Base-by-base conservation (phyloP, 2,797 vertebrate species). In the Cichlasoma orientale region DNA sequence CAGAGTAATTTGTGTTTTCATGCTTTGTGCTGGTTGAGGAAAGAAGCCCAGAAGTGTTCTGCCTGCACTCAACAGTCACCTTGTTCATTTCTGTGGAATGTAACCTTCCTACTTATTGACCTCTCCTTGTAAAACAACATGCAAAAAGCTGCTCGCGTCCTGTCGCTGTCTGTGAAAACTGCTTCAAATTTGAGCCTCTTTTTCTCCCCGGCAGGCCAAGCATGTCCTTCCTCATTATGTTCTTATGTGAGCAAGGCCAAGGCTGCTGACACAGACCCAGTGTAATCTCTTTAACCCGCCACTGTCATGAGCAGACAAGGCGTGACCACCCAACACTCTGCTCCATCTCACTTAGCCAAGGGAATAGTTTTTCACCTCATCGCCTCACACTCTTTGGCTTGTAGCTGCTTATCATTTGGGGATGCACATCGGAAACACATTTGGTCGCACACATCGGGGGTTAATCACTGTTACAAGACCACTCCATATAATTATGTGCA, bases 221-320 rank as follows among this genome's bases (percentile, higher is more conserved):
- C 95, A 96, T 96, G 96, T 95, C 95, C 94, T 93, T 93, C 92
- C 94, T 97, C 96, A 97, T 97, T 97, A 97, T 97, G 96, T 95
- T 93, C 88, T 82, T 89, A 92, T 94, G 92, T 90, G 92, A 94
- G 90, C 83, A 69, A 90, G 90, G 95, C 96, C 96, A 94, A 95
- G 96, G 95, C 95, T 95, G 95, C 95, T 96, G 96, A 97, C 94
- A 94, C 94, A 95, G 93, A 95, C 95, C 88, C 92, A 85, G 93
- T 96, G 96, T 97, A 98, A 98, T 97, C 97, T 97, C 96, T 97
- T 97, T 97, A 97, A 97, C 96, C 96, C 95, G 94, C 94, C 94
- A 95, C 95, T 95, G 94, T 94, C 93, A 93, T 88, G 93, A 94
- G 79, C 91, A 91, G 94, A 95, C 94, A 94, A 96, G 95, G 96